Base-by-base conservation (phyloP, 2,888 invertebrate genomes). In the Ramazzottius varieornatus region DNA sequence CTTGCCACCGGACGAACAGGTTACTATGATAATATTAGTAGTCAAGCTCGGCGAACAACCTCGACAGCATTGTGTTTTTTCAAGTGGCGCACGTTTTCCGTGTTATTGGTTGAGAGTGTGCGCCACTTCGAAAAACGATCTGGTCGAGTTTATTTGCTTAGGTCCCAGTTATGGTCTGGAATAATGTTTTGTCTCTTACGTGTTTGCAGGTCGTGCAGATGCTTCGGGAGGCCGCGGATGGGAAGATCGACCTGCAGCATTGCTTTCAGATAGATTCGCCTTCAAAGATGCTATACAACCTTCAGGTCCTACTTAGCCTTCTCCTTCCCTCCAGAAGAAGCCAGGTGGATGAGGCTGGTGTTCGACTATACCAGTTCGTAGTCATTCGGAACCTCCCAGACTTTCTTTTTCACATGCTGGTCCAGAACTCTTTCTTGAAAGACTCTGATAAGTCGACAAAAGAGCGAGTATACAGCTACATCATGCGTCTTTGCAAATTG, bases 391-490 rank as follows among this genome's bases (percentile, higher is more conserved):
- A 13, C 4, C 29, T 54, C 29, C n/a, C 29, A 8, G n/a, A 54
- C n/a, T 81, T 83, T 65, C 82, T 86, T 68, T 77, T 88, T 33
- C 86, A 86, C 71, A 83, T 88, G 82, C 75, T 88, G 65, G 86
- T 85, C n/a, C 85, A 85, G 75, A 86, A 86, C 72, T 86, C 86
- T 76, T 88, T 88, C 74, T 78, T 88, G 77, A 83, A 84, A 20
- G 83, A 82, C 70, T 85, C 86, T 32, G 88, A 88, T 73, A 82
- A 84, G 72, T 82, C 83, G 65, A 85, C 84, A 0, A 83, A 83
- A 72, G 16, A 54, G 54, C 20, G 46, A 24, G 46, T n/a, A 2
- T 32, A 65, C 32, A 13, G 24, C 4, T 65, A 65, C 33, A 13
- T 65, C 4, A 65, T 65, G 64, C 65, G 65, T 2, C 4, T 65